These are phyloP conservation scores for Perithous albicinctus DNA, from an alignment of 2,888 invertebrate genomes.

Conservation along the genomic window DNA sequence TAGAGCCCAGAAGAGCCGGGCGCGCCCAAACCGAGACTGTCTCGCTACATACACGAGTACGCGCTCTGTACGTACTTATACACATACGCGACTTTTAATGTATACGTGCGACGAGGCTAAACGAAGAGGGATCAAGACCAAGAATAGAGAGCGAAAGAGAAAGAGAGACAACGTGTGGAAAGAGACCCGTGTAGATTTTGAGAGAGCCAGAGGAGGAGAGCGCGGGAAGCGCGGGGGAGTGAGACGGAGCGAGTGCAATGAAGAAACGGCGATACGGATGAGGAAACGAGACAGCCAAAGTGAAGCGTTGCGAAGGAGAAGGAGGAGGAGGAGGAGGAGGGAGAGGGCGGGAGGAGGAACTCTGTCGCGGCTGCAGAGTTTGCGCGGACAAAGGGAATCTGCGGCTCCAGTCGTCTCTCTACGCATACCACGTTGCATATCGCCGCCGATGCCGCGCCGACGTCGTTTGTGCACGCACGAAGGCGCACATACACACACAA, in stretches of 20 bases:
- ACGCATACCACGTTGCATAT: conserved; percentile 76
- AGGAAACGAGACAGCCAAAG: conserved; percentile 59
- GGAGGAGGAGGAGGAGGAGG: conserved; percentile 52
- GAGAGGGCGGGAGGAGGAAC: conserved; percentile 61
- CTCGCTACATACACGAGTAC: conserved; percentile 6
- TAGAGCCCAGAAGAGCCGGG: conserved; percentile 57
- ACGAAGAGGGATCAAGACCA: conserved; percentile 57
- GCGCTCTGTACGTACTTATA: neutral
- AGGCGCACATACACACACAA: conserved; percentile 59
- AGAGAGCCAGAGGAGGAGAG: conserved; percentile 37
- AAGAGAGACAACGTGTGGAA: conserved; percentile 60
- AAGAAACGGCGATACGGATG: conserved; percentile 62
- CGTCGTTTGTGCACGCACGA: conserved; percentile 63
- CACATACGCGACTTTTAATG: conserved; percentile 22
- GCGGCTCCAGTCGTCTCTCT: conserved; percentile 79
- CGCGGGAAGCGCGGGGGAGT: conserved; percentile 38
- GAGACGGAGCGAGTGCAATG: conserved; percentile 54
- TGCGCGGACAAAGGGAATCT: conserved; percentile 84
- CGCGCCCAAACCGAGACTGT: conserved; percentile 67
- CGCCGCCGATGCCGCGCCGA: conserved; percentile 56
- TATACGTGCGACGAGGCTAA: conserved; percentile 43
- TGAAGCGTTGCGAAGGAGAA: conserved; percentile 52
- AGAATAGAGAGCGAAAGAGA: conserved; percentile 66
- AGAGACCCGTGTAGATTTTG: conserved; percentile 55
- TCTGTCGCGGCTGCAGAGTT: conserved; percentile 79